Evolutionary conservation across 2,113 vertebrate genomes (phyloP).

Genomic region (Entomyzon cyanotis): DNA sequence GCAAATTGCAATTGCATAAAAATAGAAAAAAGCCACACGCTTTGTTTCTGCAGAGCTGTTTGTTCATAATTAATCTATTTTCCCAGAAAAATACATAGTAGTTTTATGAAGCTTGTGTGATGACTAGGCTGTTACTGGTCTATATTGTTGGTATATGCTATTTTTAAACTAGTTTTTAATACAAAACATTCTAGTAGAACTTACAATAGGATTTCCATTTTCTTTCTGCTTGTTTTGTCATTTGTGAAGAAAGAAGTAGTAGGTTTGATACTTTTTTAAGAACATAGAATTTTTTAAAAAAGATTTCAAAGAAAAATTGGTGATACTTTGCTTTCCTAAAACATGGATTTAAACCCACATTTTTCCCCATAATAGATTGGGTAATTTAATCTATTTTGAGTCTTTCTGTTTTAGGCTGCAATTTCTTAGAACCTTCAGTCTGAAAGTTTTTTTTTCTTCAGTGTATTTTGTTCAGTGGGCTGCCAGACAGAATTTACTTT

Average conservation of each 20-base stretch:
- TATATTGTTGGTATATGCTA: background rate
- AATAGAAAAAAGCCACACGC: background rate
- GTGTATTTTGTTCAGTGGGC: background rate
- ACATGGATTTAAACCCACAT: background rate
- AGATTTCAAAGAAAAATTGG: background rate
- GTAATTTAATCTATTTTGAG: background rate
- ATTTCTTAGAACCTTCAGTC: background rate
- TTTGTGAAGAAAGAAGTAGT: background rate
- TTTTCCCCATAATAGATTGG: rapidly evolving
- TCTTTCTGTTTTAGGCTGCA: background rate
- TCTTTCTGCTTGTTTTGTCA: background rate
- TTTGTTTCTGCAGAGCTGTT: constrained; percentile 4
- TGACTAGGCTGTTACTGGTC: background rate
- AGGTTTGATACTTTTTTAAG: background rate
- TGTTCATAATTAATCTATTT: constrained; percentile 1
- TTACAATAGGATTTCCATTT: background rate
- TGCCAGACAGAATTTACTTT: background rate
- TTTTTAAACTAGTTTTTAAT: background rate
- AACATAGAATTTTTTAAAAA: background rate
- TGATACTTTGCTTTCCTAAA: background rate
- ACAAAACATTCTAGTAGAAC: background rate
- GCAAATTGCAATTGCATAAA: background rate
- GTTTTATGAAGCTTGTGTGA: background rate
- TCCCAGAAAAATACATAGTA: background rate
- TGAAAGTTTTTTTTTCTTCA: background rate